Percentiles rank a stretch among this genome's conserved stretches.
These are phyloP conservation scores for Lagenorhynchus albirostris DNA, from an alignment of 2,113 vertebrate genomes.

Conservation along the genomic window DNA sequence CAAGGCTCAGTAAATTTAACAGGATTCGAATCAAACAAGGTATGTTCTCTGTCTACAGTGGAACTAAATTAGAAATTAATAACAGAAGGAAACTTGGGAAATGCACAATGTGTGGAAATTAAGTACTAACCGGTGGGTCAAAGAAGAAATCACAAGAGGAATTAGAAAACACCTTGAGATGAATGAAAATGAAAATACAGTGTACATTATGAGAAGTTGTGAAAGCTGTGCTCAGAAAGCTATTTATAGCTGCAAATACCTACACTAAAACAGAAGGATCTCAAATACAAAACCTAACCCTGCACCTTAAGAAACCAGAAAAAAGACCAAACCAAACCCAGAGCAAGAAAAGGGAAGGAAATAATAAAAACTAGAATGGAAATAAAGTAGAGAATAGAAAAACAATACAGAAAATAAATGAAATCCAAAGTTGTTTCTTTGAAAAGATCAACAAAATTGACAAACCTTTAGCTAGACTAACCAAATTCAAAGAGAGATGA, in stretches of 20 bases:
- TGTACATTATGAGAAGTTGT: neutral
- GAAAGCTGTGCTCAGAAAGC: neutral
- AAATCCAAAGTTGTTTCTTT: neutral
- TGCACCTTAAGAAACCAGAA: neutral
- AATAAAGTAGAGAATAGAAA: neutral
- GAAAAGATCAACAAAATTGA: neutral
- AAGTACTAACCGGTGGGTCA: neutral
- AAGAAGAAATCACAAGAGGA: neutral
- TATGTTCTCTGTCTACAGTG: neutral
- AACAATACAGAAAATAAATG: neutral
- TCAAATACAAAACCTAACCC: neutral
- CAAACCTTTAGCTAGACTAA: neutral
- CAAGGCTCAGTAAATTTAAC: neutral
- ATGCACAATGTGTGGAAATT: neutral
- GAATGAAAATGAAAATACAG: neutral
- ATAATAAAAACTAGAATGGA: neutral
- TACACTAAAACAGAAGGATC: neutral
- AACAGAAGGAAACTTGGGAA: neutral
- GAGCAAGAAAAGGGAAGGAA: neutral
- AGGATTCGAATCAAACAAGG: neutral
- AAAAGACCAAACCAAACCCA: neutral
- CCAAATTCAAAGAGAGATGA: neutral
- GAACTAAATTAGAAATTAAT: neutral
- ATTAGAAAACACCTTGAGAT: neutral
- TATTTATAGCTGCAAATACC: neutral